phyloP scores from a whole-genome alignment of 2,888 invertebrate species.

The Tolmerus cingulatus region DNA sequence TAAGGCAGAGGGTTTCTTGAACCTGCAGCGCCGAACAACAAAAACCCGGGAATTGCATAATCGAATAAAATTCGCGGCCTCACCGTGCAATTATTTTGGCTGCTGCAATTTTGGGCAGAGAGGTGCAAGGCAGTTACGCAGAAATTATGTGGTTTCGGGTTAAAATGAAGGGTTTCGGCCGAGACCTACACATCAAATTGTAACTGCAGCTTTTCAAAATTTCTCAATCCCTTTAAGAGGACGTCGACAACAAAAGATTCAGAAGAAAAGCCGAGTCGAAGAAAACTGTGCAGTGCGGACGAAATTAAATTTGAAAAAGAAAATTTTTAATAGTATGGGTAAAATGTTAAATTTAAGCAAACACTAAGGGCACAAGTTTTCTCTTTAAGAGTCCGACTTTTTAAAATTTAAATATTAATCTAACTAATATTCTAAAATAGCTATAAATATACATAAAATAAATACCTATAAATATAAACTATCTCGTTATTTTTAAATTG shows the following conservation, averaged over 20 bases:
- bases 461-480: no score
- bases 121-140: conserved; percentile 8
- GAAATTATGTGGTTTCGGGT: conserved; percentile 35
- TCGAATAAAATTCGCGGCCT: neutral
- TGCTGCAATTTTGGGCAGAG: neutral
- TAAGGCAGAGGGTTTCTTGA: neutral
- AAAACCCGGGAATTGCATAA: conserved; percentile 3
- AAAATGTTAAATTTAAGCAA: neutral
- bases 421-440: no score
- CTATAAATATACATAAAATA: no score
- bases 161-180: conserved; percentile 22
- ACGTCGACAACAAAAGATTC: neutral
- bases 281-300: neutral
- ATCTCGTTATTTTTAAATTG: no score
- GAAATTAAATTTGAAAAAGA: neutral
- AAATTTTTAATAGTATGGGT: neutral
- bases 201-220: neutral
- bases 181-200: neutral
- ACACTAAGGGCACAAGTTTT: no score
- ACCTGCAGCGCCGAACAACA: neutral
- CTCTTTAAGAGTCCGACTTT: no score
- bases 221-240: neutral
- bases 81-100: conserved; percentile 11
- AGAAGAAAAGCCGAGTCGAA: neutral
- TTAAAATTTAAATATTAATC: no score